Evolutionary conservation across 1,140 invertebrate species (phyloP).

Genomic region (Cydia amplana): DNA sequence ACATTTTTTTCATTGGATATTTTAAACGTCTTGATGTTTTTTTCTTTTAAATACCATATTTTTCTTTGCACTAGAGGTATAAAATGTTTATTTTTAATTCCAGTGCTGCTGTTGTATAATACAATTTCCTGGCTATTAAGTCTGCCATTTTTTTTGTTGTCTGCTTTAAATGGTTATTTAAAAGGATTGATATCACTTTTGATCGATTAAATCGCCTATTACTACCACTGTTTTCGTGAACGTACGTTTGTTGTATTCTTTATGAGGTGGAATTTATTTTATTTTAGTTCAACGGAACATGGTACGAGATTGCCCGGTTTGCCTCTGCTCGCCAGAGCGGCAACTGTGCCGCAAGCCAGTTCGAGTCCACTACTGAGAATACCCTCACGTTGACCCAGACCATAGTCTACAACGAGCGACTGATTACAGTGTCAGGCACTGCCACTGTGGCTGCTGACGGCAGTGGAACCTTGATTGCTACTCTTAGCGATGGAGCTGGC

Average conservation of each 20-base stretch:
- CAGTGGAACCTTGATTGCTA: constrained; percentile 44
- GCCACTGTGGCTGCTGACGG: background rate
- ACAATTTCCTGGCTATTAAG: no score
- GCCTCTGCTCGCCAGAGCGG: background rate
- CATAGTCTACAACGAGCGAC: constrained; percentile 12
- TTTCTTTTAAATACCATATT: no score
- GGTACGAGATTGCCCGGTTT: constrained; percentile 5
- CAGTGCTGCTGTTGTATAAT: no score
- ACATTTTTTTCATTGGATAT: no score
- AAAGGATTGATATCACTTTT: background rate
- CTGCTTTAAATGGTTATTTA: no score
- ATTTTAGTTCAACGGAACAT: background rate
- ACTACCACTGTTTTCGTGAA: background rate
- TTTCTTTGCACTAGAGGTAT: no score
- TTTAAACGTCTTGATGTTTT: no score
- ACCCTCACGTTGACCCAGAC: constrained; percentile 5
- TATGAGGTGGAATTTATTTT: background rate
- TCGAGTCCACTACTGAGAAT: background rate
- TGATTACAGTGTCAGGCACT: background rate
- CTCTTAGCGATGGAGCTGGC: constrained; percentile 44
- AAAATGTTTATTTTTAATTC: no score
- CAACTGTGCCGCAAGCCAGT: background rate
- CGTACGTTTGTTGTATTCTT: background rate
- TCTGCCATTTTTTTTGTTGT: no score
- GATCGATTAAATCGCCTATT: background rate